These are phyloP conservation scores for Tryphoninae sp. DNA, from an alignment of 2,888 invertebrate species.

Conservation along the genomic window DNA sequence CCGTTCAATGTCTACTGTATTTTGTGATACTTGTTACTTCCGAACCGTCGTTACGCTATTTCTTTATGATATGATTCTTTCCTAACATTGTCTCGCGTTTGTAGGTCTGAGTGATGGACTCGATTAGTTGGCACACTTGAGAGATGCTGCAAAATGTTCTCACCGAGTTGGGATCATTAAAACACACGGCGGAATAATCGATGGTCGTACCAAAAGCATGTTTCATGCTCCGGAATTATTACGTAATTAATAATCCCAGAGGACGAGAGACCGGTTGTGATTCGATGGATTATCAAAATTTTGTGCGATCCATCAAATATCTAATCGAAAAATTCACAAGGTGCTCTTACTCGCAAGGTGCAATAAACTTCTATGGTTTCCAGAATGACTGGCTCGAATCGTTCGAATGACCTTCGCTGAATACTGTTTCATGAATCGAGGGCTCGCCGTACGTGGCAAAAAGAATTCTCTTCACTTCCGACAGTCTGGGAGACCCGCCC, in stretches of 20 bases:
- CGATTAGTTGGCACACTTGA: conserved; percentile 53
- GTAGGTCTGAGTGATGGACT: conserved; percentile 40
- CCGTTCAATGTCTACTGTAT: conserved; percentile 47
- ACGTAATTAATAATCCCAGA: not conserved
- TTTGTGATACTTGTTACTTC: not conserved
- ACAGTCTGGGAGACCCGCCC: not conserved
- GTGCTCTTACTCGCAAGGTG: not conserved
- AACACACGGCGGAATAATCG: not conserved
- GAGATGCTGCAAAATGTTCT: conserved; percentile 26
- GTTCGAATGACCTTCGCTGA: conserved; percentile 6
- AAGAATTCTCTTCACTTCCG: not conserved
- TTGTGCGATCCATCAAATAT: conserved; percentile 14
- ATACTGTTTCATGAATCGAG: conserved; percentile 27
- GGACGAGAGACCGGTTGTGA: not conserved
- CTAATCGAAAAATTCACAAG: not conserved
- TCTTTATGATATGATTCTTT: conserved; percentile 53
- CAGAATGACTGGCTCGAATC: not conserved
- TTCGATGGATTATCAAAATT: not conserved
- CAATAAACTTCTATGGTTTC: not conserved
- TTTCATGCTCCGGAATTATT: not conserved
- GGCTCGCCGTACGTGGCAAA: not conserved
- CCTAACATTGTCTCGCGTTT: conserved; percentile 6
- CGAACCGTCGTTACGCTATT: conserved; percentile 25
- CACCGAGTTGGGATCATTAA: conserved; percentile 19
- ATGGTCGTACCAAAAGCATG: conserved; percentile 8